Evolutionary conservation across 2,888 invertebrate species (phyloP).

Genomic region (Torymus aiolomorphi): DNA sequence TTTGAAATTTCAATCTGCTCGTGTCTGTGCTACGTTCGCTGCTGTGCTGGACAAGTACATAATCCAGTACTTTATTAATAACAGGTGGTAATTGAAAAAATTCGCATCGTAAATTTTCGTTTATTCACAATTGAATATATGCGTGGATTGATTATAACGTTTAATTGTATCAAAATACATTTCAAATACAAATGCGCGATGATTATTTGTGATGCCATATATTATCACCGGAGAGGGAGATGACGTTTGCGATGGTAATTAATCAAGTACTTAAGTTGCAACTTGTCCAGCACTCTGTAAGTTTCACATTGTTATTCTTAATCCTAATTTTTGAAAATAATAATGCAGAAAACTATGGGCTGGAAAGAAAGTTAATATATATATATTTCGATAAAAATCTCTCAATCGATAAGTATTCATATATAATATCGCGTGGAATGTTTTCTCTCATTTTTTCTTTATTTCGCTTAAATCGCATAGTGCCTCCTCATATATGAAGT

Average conservation of each 20-base stretch:
- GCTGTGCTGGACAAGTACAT: slow-evolving; percentile 38
- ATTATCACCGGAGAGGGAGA: slow-evolving; percentile 10
- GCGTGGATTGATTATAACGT: slow-evolving; percentile 27
- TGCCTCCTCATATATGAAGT: slow-evolving; percentile 14
- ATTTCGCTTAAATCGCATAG: slow-evolving; percentile 8
- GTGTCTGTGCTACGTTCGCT: slow-evolving; percentile 31
- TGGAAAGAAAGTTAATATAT: slow-evolving; percentile 27
- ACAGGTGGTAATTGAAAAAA: slow-evolving; percentile 32
- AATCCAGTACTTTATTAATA: slow-evolving; percentile 45
- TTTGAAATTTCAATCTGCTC: slow-evolving; percentile 21
- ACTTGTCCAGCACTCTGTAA: slow-evolving; percentile 28
- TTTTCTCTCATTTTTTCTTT: slow-evolving; percentile 36
- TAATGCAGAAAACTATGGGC: slow-evolving; percentile 22
- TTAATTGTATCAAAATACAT: slow-evolving; percentile 53
- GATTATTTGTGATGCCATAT: slow-evolving; percentile 25
- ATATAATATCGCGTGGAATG: slow-evolving; percentile 45
- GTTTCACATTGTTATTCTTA: slow-evolving; percentile 15
- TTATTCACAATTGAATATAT: neutral
- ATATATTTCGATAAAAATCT: slow-evolving; percentile 42
- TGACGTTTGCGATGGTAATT: slow-evolving; percentile 27
- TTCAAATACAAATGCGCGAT: slow-evolving; percentile 34
- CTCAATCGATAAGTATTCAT: slow-evolving; percentile 30
- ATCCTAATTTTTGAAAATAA: slow-evolving; percentile 26
- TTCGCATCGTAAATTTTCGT: neutral
- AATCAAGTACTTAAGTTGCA: slow-evolving; percentile 46